Evolutionary conservation across 2,888 invertebrate genomes (phyloP), one percentile per base, ranked within the genome.

Genomic region (Microctonus hyperodae): DNA sequence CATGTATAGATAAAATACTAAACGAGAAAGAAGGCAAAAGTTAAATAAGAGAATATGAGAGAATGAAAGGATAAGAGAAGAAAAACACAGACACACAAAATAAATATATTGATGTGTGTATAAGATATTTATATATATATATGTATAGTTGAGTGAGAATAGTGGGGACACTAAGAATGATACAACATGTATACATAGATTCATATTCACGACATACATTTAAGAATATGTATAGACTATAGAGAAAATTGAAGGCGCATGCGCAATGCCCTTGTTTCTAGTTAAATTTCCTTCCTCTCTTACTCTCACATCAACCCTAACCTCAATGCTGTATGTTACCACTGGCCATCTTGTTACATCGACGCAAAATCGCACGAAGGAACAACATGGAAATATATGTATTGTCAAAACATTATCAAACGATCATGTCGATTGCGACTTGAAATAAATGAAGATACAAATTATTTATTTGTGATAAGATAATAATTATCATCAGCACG

Each of bases 251-350:
- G 7, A 44, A 44, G 13, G 56, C 66, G 66, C 66, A 66, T 61
- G 66, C 66, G 66, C 57, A 56, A 16, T 66, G 62, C 35, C 62
- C 62, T 57, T 66, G 48, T 65, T 62, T 62, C 61, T 66, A 66
- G 35, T 35, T 50, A 62, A 48, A 35, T 51, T 58, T 53, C 58
- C 31, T 11, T 7, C 35, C 40, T 56, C 56, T 57, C 16, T 28
- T 48, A n/a, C n/a, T n/a, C n/a, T 28, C 40, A 51, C 7, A 5
- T 28, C 28, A 28, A 7, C 3, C n/a, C 57, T 50, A 50, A 28
- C 48, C 44, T 63, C 20, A 22, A n/a, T 31, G 40, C 10, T 37
- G 58, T 58, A 22, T 51, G 4, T 50, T 60, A 25, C 48, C 57
- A 57, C 22, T 35, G 37, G 37, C 57, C 35, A 35, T 57, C 35